phyloP scores from a whole-genome alignment of 2,113 vertebrate species.

The Lagopus leucura region DNA sequence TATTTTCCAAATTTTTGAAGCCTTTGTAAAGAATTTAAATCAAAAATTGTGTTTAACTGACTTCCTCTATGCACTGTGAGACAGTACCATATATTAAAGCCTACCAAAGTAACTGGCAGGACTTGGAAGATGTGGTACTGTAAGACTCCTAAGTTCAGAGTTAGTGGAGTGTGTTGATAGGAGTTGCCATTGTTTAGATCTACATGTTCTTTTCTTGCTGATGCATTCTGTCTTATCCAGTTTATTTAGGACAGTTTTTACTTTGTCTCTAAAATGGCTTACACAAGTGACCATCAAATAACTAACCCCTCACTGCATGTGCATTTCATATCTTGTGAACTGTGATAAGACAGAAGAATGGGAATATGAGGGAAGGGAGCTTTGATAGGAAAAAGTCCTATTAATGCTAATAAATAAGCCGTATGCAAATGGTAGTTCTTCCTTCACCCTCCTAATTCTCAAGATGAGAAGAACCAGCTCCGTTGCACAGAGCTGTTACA shows the following conservation, averaged over 20 bases:
- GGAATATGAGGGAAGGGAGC: background rate
- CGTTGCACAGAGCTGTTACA: background rate
- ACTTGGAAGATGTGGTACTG: background rate
- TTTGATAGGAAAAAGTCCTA: conserved; percentile 33
- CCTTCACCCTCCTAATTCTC: conserved; percentile 26
- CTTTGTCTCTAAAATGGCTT: background rate
- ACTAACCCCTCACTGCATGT: background rate
- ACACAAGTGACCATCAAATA: background rate
- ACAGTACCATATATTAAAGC: background rate
- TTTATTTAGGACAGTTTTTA: conserved; percentile 7
- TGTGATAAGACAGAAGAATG: conserved; percentile 21
- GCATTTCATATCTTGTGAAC: background rate
- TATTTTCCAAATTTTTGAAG: conserved; percentile 3
- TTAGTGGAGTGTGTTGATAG: background rate
- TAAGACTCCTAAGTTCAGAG: background rate
- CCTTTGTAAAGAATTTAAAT: background rate
- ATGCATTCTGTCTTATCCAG: background rate
- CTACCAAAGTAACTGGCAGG: background rate
- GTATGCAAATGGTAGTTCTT: conserved; percentile 1
- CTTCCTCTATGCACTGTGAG: background rate
- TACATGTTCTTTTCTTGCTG: background rate
- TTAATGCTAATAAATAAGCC: conserved; percentile 52
- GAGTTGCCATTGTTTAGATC: background rate
- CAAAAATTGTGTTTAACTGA: background rate
- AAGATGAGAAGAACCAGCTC: background rate